Conservation (phyloP, 2,888 invertebrate species). For the Horisme vitalbata region DNA sequence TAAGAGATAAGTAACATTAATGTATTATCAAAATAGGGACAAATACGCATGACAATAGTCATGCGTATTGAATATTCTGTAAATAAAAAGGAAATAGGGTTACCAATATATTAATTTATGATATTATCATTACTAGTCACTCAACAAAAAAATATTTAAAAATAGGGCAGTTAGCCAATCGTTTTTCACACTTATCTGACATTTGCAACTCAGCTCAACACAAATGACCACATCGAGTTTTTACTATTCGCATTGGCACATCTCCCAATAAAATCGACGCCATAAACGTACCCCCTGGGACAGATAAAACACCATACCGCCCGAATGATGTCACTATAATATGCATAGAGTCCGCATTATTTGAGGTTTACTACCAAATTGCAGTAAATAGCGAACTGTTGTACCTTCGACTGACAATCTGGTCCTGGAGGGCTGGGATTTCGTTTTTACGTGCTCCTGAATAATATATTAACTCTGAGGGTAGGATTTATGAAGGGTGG, state of each 20-base stretch:
- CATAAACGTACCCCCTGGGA: slow-evolving; percentile 65
- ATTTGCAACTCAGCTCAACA: slow-evolving; percentile 30
- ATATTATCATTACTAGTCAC: too few species aligned
- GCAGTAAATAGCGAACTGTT: slow-evolving; percentile 23
- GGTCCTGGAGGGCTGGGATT: slow-evolving; percentile 52
- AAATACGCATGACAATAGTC: too few species aligned
- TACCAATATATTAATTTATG: too few species aligned
- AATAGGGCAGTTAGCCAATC: too few species aligned
- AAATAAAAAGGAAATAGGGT: too few species aligned
- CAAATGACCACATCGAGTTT: slow-evolving; percentile 58
- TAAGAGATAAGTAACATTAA: too few species aligned
- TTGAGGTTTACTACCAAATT: slow-evolving; percentile 64
- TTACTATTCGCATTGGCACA: slow-evolving; percentile 74
- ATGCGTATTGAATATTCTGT: too few species aligned
- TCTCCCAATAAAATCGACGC: slow-evolving; percentile 64
- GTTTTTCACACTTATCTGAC: slow-evolving; percentile 12
- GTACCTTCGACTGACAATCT: slow-evolving; percentile 52
- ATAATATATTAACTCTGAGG: slow-evolving; percentile 73
- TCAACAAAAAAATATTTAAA: too few species aligned
- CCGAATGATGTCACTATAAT: slow-evolving; percentile 78
- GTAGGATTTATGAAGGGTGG: slow-evolving; percentile 79
- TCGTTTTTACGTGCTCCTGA: slow-evolving; percentile 73
- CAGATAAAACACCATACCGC: slow-evolving; percentile 65
- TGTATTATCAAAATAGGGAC: too few species aligned
- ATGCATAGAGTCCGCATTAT: slow-evolving; percentile 80